Evolutionary conservation across 2,797 vertebrate species (phyloP).

Genomic region (Oophaga sylvatica): DNA sequence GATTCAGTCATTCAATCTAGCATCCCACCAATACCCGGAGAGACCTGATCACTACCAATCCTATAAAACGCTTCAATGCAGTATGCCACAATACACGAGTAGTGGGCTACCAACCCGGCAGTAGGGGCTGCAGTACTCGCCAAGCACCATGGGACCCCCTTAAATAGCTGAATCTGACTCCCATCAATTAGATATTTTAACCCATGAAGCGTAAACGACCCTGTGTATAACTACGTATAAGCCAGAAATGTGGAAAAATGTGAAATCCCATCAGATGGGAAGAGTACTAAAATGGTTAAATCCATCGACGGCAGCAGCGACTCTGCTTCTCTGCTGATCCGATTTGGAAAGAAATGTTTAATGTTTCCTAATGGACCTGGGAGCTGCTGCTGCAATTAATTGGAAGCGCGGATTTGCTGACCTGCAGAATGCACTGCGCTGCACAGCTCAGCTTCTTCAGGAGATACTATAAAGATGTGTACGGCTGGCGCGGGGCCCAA

Average conservation of each 20-base stretch:
- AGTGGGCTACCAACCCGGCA: no score
- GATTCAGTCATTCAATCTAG: no score
- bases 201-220: no score
- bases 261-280: background rate
- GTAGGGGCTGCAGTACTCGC: no score
- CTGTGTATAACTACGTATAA: background rate
- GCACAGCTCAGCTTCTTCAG: slow-evolving; percentile 71
- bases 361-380: slow-evolving; percentile 66
- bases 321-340: slow-evolving; percentile 58
- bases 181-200: no score
- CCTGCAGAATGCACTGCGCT: slow-evolving; percentile 64
- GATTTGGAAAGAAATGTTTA: slow-evolving; percentile 61
- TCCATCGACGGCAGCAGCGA: background rate
- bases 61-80: no score
- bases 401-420: slow-evolving; percentile 67
- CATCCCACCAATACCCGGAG: no score
- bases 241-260: background rate
- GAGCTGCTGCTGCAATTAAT: slow-evolving; percentile 69
- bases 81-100: no score
- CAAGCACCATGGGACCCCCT: no score
- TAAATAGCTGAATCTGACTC: no score
- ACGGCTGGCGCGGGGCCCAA: slow-evolving; percentile 68
- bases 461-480: slow-evolving; percentile 65
- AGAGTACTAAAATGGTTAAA: slow-evolving; percentile 26
- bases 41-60: no score